phyloP scores from a whole-genome alignment of 1,140 invertebrate genomes.

The Kradibia gibbosae region DNA sequence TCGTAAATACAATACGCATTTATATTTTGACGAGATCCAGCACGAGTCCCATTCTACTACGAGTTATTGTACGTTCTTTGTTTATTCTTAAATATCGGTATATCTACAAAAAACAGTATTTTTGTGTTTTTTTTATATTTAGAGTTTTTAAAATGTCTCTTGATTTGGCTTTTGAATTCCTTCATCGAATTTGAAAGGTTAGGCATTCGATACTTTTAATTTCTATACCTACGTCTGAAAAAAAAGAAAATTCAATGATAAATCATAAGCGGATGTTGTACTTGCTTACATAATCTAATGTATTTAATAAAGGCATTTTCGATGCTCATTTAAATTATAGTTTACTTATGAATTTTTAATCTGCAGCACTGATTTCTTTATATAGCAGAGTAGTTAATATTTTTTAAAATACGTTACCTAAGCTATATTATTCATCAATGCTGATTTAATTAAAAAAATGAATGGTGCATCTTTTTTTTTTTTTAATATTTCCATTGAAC shows the following conservation, averaged over 20 bases:
- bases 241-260: too few species aligned
- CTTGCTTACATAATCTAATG: too few species aligned
- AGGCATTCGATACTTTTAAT: too few species aligned
- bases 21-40: neutral
- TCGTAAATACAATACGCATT: neutral
- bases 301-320: too few species aligned
- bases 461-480: neutral
- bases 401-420: neutral
- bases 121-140: neutral
- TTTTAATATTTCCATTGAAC: neutral
- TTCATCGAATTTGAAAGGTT: too few species aligned
- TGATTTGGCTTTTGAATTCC: neutral
- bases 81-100: neutral
- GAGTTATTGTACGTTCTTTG: neutral
- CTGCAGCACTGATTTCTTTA: too few species aligned
- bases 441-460: neutral
- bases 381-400: neutral
- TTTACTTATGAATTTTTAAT: too few species aligned
- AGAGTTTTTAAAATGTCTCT: neutral
- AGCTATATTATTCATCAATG: neutral
- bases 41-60: neutral
- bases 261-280: too few species aligned
- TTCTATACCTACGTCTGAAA: too few species aligned
- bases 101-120: neutral
- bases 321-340: too few species aligned